These are phyloP conservation scores for Poeciliopsis turrubarensis DNA, from an alignment of 2,113 vertebrate species.

Conservation along the genomic window DNA sequence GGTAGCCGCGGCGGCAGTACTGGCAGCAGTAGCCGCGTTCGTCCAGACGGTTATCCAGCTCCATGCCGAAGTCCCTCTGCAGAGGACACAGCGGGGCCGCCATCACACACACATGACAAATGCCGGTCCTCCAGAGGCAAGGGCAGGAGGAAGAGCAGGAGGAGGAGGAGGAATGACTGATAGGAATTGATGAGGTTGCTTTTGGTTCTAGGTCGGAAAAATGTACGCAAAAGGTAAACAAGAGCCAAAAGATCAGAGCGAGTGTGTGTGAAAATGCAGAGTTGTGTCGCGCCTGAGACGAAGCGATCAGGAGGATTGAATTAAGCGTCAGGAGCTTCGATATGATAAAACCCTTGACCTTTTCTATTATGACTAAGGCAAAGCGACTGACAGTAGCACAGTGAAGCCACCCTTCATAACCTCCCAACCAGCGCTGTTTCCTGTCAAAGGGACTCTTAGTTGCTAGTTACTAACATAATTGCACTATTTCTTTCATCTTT, in stretches of 20 bases:
- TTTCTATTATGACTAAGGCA: constrained; percentile 60
- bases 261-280: constrained; percentile 56
- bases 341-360: constrained; percentile 75
- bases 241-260: constrained; percentile 50
- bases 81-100: constrained; percentile 66
- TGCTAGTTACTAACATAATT: constrained; percentile 74
- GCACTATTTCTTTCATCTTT: constrained; percentile 76
- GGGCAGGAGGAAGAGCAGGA: constrained; percentile 37
- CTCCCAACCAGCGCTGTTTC: constrained; percentile 43
- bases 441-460: constrained; percentile 67
- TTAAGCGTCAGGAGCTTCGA: constrained; percentile 64
- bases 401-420: constrained; percentile 41
- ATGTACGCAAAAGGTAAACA: constrained; percentile 58
- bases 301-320: constrained; percentile 68
- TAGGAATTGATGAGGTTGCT: constrained; percentile 61
- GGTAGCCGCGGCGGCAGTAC: constrained; percentile 89
- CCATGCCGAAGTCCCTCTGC: constrained; percentile 89
- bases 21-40: constrained; percentile 91
- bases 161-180: constrained; percentile 6
- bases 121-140: constrained; percentile 56
- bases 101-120: constrained; percentile 56
- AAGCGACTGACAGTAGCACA: constrained; percentile 28
- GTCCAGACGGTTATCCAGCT: constrained; percentile 91
- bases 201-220: constrained; percentile 44
- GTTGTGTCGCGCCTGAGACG: constrained; percentile 55